Conservation (phyloP, 2,888 invertebrate species). For the Clanis bilineata region DNA sequence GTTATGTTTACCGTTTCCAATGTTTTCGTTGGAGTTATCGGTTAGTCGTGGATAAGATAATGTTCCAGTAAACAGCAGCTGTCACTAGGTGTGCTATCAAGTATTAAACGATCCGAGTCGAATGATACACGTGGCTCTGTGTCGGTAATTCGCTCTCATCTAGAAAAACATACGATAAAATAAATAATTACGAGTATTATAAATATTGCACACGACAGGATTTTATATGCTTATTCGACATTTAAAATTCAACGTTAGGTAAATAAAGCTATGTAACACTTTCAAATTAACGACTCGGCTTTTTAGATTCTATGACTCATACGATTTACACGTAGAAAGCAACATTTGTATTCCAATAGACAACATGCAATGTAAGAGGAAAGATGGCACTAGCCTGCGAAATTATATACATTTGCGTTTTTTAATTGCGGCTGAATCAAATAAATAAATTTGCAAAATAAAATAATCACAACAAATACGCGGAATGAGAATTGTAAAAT, state of each 20-base stretch:
- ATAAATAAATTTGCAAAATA: too few relatives aligned
- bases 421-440: too few relatives aligned
- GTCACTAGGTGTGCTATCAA: constrained; percentile 40
- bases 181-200: background rate
- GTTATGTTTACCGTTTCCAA: constrained; percentile 28
- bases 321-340: background rate
- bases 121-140: constrained; percentile 19
- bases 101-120: constrained; percentile 36
- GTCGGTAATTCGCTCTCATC: background rate
- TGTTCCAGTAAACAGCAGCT: constrained; percentile 36
- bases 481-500: too few relatives aligned
- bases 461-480: too few relatives aligned
- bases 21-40: constrained; percentile 39
- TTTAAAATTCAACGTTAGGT: background rate
- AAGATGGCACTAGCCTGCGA: too few relatives aligned
- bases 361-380: background rate
- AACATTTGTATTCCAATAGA: constrained; percentile 4
- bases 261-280: background rate
- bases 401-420: too few relatives aligned
- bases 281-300: background rate
- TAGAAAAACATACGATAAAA: background rate
- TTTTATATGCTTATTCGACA: background rate
- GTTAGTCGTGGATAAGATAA: constrained; percentile 41
- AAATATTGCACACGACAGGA: background rate
- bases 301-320: background rate